Conservation (phyloP, 1,140 invertebrate genomes). For the Drosophila lacteicornis region DNA sequence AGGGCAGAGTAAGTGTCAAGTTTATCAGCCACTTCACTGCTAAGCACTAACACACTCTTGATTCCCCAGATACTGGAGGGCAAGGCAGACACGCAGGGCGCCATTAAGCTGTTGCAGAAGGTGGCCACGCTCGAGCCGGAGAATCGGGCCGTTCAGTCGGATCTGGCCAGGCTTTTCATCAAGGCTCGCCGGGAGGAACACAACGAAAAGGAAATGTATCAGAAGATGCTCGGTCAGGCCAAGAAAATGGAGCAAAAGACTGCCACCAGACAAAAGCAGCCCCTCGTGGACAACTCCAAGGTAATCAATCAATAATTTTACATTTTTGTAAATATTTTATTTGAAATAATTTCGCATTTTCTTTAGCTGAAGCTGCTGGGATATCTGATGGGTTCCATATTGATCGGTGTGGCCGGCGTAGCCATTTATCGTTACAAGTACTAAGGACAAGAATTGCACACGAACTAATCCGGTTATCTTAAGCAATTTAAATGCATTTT, state of each 20-base stretch:
- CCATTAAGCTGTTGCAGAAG: conserved; percentile 87
- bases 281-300: conserved; percentile 75
- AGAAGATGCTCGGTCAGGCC: conserved; percentile 88
- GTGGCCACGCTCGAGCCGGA: conserved; percentile 87
- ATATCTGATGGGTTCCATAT: conserved; percentile 86
- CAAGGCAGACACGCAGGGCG: conserved; percentile 87
- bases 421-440: conserved; percentile 87
- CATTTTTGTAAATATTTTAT: too few species aligned
- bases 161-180: conserved; percentile 87
- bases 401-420: conserved; percentile 87
- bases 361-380: conserved; percentile 86
- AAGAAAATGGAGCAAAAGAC: conserved; percentile 84
- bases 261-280: conserved; percentile 69
- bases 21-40: too few species aligned
- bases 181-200: conserved; percentile 86
- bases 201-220: conserved; percentile 88
- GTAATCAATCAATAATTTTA: conserved; percentile 17
- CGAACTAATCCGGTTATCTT: conserved; percentile 52
- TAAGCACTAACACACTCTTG: not conserved
- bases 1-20: conserved; percentile 88
- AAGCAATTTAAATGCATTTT: conserved; percentile 74
- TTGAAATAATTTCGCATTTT: conserved; percentile 9
- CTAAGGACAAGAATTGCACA: conserved; percentile 52
- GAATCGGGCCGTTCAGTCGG: conserved; percentile 86
- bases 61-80: conserved; percentile 87